These are phyloP conservation scores for Lepilemur ruficaudatus DNA, from an alignment of 2,797 vertebrate genomes.

Conservation along the genomic window DNA sequence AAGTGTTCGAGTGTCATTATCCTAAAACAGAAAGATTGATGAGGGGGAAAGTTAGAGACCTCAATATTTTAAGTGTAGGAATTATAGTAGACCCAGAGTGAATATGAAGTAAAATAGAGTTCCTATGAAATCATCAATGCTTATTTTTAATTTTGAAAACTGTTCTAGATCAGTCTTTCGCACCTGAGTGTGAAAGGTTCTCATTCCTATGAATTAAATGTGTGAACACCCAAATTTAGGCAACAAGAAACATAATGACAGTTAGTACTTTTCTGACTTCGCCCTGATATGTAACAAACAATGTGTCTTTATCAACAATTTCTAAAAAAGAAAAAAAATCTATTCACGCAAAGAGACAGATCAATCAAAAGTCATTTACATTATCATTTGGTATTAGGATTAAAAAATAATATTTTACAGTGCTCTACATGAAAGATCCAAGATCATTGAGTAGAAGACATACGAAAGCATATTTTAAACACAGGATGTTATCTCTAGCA, in stretches of 20 bases:
- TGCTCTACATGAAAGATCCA: not conserved
- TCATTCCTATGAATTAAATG: not conserved
- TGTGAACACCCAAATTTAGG: not conserved
- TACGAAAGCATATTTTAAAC: not conserved
- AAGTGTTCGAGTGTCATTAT: not conserved
- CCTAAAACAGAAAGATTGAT: not conserved
- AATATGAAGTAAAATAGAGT: not conserved
- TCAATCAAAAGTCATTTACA: not conserved
- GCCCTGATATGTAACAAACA: not conserved
- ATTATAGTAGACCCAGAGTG: not conserved
- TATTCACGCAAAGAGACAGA: not conserved
- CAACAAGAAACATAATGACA: not conserved
- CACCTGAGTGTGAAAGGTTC: rapidly evolving
- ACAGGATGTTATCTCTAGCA: not conserved
- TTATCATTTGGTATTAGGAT: not conserved
- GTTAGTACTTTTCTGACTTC: not conserved
- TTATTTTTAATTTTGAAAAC: not conserved
- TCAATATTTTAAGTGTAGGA: not conserved
- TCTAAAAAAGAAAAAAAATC: not conserved
- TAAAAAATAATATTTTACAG: not conserved
- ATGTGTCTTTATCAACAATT: not conserved
- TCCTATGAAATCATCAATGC: not conserved
- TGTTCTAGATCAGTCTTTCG: not conserved
- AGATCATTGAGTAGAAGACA: not conserved
- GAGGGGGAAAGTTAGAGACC: not conserved